A percentile compares a stretch with the other conserved stretches of the same genome.
These are phyloP conservation scores for Trematomus bernacchii DNA, from an alignment of 2,797 vertebrate genomes.

Conservation along the genomic window DNA sequence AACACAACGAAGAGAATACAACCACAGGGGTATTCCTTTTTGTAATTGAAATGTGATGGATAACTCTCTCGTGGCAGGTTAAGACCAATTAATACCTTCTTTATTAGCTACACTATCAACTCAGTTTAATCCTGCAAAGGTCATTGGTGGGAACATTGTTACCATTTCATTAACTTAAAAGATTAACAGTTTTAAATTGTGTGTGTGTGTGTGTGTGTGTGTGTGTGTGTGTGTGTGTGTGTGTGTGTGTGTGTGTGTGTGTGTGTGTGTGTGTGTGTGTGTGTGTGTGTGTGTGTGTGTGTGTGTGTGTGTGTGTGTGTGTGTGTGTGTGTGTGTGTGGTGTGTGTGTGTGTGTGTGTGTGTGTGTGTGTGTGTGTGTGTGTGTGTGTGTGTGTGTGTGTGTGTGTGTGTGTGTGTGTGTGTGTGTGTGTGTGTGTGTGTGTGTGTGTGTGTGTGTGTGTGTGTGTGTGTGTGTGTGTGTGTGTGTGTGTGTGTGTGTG, in stretches of 20 bases:
- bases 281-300: too few relatives aligned
- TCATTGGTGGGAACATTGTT: slow-evolving; percentile 28
- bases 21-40: slow-evolving; percentile 10
- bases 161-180: slow-evolving; percentile 20
- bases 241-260: slow-evolving; percentile 17
- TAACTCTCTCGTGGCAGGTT: slow-evolving; percentile 31
- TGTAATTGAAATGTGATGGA: slow-evolving; percentile 44
- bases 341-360: too few relatives aligned
- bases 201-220: slow-evolving; percentile 5
- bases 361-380: too few relatives aligned
- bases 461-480: background rate
- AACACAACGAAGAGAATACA: background rate
- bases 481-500: too few relatives aligned
- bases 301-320: slow-evolving; percentile 19
- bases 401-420: background rate
- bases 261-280: background rate
- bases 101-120: slow-evolving; percentile 54
- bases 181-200: slow-evolving; percentile 47
- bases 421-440: too few relatives aligned
- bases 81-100: slow-evolving; percentile 56
- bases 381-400: too few relatives aligned
- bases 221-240: background rate
- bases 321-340: slow-evolving; percentile 2
- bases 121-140: slow-evolving; percentile 13
- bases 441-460: background rate